These are phyloP conservation scores for Prochilodus magdalenae DNA, from an alignment of 2,113 vertebrate species.

Conservation along the genomic window DNA sequence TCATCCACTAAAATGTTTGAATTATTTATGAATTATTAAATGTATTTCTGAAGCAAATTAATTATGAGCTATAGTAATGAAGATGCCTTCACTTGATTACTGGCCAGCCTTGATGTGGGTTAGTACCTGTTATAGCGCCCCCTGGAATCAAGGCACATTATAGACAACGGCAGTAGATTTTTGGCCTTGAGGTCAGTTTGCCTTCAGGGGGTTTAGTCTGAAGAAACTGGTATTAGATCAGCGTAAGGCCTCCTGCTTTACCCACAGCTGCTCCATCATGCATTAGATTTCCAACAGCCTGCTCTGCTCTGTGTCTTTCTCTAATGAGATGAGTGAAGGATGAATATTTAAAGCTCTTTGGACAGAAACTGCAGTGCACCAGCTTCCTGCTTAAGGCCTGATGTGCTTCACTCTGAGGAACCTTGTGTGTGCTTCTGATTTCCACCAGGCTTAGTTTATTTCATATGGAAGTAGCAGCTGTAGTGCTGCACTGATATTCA, in stretches of 20 bases:
- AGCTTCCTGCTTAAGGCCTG: background rate
- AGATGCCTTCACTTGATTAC: too few species aligned
- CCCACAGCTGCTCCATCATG: background rate
- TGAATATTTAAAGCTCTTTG: slow-evolving; percentile 9
- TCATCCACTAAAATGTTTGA: too few species aligned
- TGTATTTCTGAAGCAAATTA: too few species aligned
- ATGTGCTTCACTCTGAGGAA: background rate
- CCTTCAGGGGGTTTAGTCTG: background rate
- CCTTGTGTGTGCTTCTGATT: background rate
- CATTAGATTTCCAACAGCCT: background rate
- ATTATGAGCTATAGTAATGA: too few species aligned
- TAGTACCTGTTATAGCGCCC: too few species aligned
- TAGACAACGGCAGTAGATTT: too few species aligned
- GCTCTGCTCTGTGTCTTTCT: slow-evolving; percentile 15
- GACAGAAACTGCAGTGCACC: background rate
- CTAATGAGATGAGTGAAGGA: background rate
- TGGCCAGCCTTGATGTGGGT: too few species aligned
- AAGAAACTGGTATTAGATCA: background rate
- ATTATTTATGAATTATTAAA: too few species aligned
- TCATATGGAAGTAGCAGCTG: background rate
- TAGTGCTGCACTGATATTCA: background rate
- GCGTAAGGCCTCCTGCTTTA: background rate
- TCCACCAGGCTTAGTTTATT: background rate
- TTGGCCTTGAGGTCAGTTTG: background rate
- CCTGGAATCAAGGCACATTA: too few species aligned